Conservation (phyloP, 2,888 invertebrate genomes). For the Rhogogaster chlorosoma region DNA sequence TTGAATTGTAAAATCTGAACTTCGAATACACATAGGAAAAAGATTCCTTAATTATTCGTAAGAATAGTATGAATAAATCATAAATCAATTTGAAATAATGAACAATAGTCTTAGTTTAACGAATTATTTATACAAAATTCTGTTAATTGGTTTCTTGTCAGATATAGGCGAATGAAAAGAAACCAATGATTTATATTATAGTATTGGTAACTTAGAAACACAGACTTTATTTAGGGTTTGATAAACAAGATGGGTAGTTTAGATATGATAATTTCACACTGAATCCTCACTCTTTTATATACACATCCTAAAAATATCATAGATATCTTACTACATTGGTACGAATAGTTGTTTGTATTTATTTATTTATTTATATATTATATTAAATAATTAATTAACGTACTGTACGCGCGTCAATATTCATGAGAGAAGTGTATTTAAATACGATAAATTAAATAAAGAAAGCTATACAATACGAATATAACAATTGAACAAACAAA, state of each 20-base stretch:
- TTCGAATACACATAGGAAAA: not conserved
- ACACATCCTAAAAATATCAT: constrained; percentile 28
- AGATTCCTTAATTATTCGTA: not conserved
- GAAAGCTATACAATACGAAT: constrained; percentile 36
- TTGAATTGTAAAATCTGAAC: not conserved
- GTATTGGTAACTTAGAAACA: constrained; percentile 31
- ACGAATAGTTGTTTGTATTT: constrained; percentile 11
- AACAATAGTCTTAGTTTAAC: not conserved
- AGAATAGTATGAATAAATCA: not conserved
- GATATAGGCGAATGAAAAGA: not conserved
- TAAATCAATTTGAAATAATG: not conserved
- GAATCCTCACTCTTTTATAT: constrained; percentile 31
- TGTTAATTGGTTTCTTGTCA: not conserved
- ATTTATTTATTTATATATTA: not conserved
- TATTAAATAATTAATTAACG: constrained; percentile 9
- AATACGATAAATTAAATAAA: constrained; percentile 21
- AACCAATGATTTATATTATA: not conserved
- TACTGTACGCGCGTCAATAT: not conserved
- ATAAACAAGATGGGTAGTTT: constrained; percentile 21
- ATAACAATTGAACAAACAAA: constrained; percentile 17
- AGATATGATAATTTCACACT: constrained; percentile 28
- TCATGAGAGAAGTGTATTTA: not conserved
- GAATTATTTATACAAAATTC: not conserved
- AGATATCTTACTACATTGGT: not conserved
- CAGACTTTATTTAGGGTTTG: constrained; percentile 30